A percentile compares a stretch with the other conserved stretches of the same genome.
Conservation (phyloP, 2,113 vertebrate species). For the Plectropomus leopardus region DNA sequence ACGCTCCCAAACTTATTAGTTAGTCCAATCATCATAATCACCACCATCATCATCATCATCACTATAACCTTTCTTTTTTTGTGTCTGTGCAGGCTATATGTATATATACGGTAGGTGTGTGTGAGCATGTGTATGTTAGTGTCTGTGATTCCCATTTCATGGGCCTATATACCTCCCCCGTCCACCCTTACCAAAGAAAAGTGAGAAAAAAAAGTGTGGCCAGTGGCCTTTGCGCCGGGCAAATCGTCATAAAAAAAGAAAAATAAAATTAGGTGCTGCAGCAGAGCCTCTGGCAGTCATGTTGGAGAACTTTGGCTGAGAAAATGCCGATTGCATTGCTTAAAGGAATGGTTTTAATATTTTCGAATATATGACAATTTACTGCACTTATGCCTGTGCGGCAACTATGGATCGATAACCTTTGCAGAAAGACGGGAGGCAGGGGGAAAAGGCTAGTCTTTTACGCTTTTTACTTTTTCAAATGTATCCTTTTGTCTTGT, state of each 20-base stretch:
- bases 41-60: conserved; percentile 13
- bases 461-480: too few species aligned
- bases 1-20: conserved; percentile 53
- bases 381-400: background rate
- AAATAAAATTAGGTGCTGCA: background rate
- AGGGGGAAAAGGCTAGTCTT: background rate
- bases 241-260: background rate
- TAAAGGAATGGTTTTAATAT: background rate
- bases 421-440: too few species aligned
- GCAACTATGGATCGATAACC: background rate
- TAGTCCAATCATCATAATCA: conserved; percentile 57
- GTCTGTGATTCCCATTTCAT: conserved; percentile 11
- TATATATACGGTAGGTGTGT: conserved; percentile 3
- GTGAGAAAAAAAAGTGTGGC: conserved; percentile 19
- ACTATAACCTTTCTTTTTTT: conserved; percentile 34
- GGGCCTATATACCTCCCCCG: background rate
- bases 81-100: conserved; percentile 26
- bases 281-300: background rate
- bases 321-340: background rate
- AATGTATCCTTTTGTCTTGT: too few species aligned
- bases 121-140: conserved; percentile 18
- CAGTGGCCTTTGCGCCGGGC: conserved; percentile 2
- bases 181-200: background rate
- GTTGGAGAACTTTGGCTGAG: background rate
- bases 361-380: too few species aligned